Evolutionary conservation across 2,113 vertebrate species (phyloP).

Genomic region (Athene cunicularia): DNA sequence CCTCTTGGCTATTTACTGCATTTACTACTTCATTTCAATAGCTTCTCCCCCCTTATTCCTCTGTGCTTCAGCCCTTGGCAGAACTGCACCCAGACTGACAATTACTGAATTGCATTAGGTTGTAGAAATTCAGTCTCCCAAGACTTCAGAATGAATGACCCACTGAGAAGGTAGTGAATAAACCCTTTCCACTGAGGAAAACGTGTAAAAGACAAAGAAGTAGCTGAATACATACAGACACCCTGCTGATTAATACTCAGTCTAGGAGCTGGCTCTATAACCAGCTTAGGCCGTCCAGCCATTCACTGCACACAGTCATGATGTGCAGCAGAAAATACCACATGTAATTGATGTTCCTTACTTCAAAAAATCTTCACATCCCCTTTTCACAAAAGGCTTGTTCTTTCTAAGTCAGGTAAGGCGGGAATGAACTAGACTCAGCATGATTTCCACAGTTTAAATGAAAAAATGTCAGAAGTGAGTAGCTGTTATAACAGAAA

Average conservation of each 20-base stretch:
- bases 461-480: not conserved
- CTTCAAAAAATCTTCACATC: not conserved
- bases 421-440: not conserved
- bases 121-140: not conserved
- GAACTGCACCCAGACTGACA: not conserved
- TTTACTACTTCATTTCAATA: not conserved
- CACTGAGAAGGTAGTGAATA: not conserved
- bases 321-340: not conserved
- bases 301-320: not conserved
- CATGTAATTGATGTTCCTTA: not conserved
- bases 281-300: not conserved
- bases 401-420: not conserved
- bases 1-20: not conserved
- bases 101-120: not conserved
- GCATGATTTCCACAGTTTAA: not conserved
- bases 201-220: not conserved
- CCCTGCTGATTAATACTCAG: not conserved
- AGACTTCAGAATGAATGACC: not conserved
- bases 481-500: not conserved
- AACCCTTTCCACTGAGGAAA: not conserved
- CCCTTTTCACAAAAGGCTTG: not conserved
- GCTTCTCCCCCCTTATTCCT: not conserved
- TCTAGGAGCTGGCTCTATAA: not conserved
- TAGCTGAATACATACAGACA: not conserved
- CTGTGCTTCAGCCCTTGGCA: not conserved